A percentile compares a stretch with the other conserved stretches of the same genome.
Evolutionary conservation across 1,140 invertebrate species (phyloP).

Genomic region (Aphelenchoides besseyi): DNA sequence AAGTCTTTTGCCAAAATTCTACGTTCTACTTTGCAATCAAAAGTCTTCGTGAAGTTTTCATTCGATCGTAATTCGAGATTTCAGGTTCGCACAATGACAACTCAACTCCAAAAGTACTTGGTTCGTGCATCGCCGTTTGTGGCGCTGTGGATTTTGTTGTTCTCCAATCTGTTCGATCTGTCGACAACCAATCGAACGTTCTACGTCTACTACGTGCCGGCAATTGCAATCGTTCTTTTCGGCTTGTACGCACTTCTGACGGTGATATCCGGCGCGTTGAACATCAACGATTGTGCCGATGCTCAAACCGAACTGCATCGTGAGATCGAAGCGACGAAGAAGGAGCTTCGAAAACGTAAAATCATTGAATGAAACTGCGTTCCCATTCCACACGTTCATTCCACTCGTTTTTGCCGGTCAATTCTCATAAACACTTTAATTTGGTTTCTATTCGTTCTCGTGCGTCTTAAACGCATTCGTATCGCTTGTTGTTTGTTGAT

Average conservation of each 20-base stretch:
- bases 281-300: not conserved
- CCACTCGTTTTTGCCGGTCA: not conserved
- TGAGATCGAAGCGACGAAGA: not conserved
- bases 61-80: too few species aligned
- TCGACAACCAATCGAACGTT: not conserved
- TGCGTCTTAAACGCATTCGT: too few species aligned
- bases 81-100: too few species aligned
- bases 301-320: not conserved
- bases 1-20: too few species aligned
- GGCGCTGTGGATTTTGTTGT: constrained; percentile 2
- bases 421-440: too few species aligned
- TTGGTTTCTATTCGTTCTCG: too few species aligned
- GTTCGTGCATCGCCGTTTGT: not conserved
- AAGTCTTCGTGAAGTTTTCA: too few species aligned
- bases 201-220: not conserved
- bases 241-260: not conserved
- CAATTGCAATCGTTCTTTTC: not conserved
- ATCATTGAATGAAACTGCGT: constrained; percentile 1
- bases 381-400: too few species aligned
- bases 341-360: not conserved
- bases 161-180: not conserved
- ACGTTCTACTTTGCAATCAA: too few species aligned
- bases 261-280: not conserved
- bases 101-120: not conserved
- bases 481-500: too few species aligned